Evolutionary conservation across 2,888 invertebrate species (phyloP), one percentile per base, ranked within the genome.

Genomic region (Hirtodrosophila duncani): DNA sequence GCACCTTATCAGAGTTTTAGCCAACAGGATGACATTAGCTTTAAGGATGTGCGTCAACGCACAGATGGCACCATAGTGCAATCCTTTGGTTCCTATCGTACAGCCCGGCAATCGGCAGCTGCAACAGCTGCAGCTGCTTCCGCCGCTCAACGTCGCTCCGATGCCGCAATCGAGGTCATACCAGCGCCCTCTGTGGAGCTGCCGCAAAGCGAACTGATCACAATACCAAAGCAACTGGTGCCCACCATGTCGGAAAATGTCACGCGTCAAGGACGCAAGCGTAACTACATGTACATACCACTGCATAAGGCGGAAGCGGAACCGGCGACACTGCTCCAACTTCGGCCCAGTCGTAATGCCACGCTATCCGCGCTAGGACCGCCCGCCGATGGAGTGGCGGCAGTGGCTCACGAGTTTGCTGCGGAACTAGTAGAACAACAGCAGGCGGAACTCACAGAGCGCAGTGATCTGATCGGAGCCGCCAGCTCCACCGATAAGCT

Each of bases 271-370:
- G 79, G 70, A 13, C 61, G 77, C 18, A 46, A 67, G 14, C 68
- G 83, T n/a, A 85, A 83, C 55, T 86, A 86, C 23, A 74, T 85
- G 44, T 86, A 86, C 41, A 86, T 86, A 4, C 86, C 86, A 0
- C 44, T 86, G 43, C 68, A 80, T 7, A 62, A 82, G 24, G 17
- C 37, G 6, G 49, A 63, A 1, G 21, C 59, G 20, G 49, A 62
- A 27, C 26, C 63, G 10, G 55, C 60, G 8, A 37, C 65, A n/a
- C 17, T 72, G 36, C 14, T 80, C 18, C 79, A 80, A 20, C 38
- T 80, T 18, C 74, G 80, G 3, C 82, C 81, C 3, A 82, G 82
- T 45, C 66, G 75, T 9, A 85, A 85, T 46, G 74, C 80, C 9
- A 79, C 81, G 0, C 45, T 85, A 5, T 63, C 67, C 1, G 67